These are phyloP conservation scores for Argya squamiceps DNA, from an alignment of 2,797 vertebrate species.

Conservation along the genomic window DNA sequence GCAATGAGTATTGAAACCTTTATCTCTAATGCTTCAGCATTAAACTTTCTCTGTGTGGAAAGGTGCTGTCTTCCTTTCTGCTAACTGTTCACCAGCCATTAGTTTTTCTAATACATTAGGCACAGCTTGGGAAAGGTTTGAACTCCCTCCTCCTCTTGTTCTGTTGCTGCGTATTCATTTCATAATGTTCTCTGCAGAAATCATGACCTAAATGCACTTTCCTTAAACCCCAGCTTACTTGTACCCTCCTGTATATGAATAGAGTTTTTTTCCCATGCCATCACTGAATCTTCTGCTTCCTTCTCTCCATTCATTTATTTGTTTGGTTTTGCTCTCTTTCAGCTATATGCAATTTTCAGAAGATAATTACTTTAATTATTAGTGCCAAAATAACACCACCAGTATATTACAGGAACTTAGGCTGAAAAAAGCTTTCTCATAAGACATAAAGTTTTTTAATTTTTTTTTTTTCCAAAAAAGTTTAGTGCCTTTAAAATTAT, in stretches of 20 bases:
- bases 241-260: neutral
- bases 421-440: neutral
- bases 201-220: neutral
- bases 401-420: neutral
- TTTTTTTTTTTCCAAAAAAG: neutral
- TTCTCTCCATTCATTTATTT: neutral
- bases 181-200: neutral
- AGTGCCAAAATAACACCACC: neutral
- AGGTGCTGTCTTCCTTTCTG: neutral
- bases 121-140: neutral
- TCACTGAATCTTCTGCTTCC: neutral
- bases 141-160: neutral
- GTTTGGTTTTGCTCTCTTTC: neutral
- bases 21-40: neutral
- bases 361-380: neutral
- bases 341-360: neutral
- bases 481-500: neutral
- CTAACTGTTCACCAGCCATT: neutral
- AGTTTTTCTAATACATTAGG: conserved; percentile 20
- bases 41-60: neutral
- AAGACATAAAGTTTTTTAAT: neutral
- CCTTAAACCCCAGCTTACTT: neutral
- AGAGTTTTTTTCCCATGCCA: neutral
- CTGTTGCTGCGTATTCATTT: neutral
- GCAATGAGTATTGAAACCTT: neutral